These are phyloP conservation scores for Caranx melampygus DNA, from an alignment of 2,113 vertebrate species.

Conservation along the genomic window DNA sequence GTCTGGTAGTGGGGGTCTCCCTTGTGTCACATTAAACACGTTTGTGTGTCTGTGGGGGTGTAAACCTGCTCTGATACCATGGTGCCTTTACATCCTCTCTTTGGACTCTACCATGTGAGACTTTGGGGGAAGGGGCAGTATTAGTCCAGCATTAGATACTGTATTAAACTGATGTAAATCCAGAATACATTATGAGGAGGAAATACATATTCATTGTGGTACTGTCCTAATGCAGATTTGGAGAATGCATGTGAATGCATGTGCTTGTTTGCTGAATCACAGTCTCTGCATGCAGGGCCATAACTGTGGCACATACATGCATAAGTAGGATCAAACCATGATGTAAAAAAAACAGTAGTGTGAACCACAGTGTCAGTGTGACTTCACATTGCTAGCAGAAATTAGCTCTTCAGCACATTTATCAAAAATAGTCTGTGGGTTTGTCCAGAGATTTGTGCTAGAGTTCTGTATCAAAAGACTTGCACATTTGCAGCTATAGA, in stretches of 20 bases:
- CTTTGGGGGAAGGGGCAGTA: neutral
- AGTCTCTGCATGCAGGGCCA: neutral
- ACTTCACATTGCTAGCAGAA: no score
- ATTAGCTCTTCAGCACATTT: no score
- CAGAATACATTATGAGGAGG: neutral
- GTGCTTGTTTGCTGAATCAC: constrained; percentile 27
- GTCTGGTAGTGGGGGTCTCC: neutral
- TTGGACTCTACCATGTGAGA: constrained; percentile 10
- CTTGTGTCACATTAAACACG: neutral
- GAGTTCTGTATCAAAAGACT: no score
- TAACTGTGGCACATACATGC: neutral
- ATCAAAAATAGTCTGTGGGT: no score
- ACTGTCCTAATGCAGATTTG: neutral
- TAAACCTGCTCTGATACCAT: neutral
- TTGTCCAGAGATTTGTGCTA: no score
- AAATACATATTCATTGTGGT: neutral
- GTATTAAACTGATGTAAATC: neutral
- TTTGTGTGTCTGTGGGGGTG: neutral
- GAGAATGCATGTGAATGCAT: neutral
- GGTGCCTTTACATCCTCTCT: neutral
- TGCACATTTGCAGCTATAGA: no score
- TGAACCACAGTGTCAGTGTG: no score
- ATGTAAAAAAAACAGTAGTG: no score
- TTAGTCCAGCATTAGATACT: neutral
- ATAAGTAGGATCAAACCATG: neutral